Evolutionary conservation across 2,797 vertebrate species (phyloP), one percentile per base, ranked within the genome.

Genomic region (Cheirogaleus major): DNA sequence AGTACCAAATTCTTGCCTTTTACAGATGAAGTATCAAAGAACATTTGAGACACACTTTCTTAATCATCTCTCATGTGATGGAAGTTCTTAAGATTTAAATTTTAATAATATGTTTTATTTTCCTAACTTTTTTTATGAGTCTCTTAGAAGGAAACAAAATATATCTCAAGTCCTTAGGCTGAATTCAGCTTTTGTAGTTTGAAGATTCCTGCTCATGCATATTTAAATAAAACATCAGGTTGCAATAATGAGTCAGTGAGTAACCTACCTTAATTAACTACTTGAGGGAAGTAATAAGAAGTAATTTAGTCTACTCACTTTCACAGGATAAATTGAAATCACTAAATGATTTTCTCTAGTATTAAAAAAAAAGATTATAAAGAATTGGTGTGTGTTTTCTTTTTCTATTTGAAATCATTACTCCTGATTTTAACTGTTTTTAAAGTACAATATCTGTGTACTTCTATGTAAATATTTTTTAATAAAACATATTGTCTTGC

Each of bases 221-320:
- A 90, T 85, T 93, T 95, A 95, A 96, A 92, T 95, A 96, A 96
- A 96, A 83, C 52, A 79, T 41, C 23, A 11, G 48, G 81, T 95
- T 83, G 23, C 27, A 72, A 50, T 95, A 95, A 96, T 84, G 52
- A 92, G 41, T 87, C 80, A 48, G 13, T 86, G 65, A 93, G 50
- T 61, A 94, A 87, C 63, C 55, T 73, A 63, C n/a, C 92, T 97
- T 95, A 97, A 96, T 96, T 97, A 97, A 95, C 67, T 89, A 97
- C 83, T 81, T 83, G 79, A 95, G 38, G n/a, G 57, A 88, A 94
- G 76, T 73, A 94, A 94, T 97, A 95, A 80, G 14, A 69, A 93
- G 57, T 92, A 96, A 97, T 95, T 97, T 93, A 93, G 63, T 92
- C 35, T 81, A 94, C 69, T 93, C 14, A 93, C 12, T 90, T 95